Base-by-base conservation (phyloP, 2,888 invertebrate genomes). In the Metopia argyrocephala region DNA sequence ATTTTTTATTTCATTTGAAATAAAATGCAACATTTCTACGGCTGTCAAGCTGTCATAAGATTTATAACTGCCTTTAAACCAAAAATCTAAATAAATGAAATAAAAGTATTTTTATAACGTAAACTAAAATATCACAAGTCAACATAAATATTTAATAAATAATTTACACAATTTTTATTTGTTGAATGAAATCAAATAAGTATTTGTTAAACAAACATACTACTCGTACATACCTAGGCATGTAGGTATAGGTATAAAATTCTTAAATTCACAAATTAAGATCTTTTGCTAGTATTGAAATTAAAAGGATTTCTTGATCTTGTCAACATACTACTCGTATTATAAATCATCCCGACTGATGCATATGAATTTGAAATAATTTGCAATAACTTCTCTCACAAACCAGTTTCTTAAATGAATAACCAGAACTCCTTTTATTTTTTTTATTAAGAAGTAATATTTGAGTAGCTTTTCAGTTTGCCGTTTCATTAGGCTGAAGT, bases 11-110 rank as follows among this genome's bases (percentile, higher is more conserved):
- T 46, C 66, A 45, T 70, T 78, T 48, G 59, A 66, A 61, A 9
- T 75, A 65, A n/a, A 65, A 65, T 79, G 48, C 65, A 73, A 69
- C 74, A 69, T 82, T 76, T 83, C 82, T 66, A 73, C 83, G 68
- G 57, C 76, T 83, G 84, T 82, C 84, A 82, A 75, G 69, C 78
- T 84, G 81, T 83, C 83, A 80, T 56, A 73, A 82, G 75, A 79
- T 80, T 78, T 83, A 79, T 79, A 78, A 76, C 76, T 66, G 76
- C 73, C 52, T 64, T 50, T 56, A 52, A 56, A 71, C 68, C 50
- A 69, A 76, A 12, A 38, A 38, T 4, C 38, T 9, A 9, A 38
- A 6, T 3, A 38, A 38, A 38, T 38, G 12, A 38, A 12, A 38
- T 61, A 25, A 71, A 71, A 27, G 56, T 62, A 56, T 56, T 66